A percentile compares a stretch with the other conserved stretches of the same genome.
phyloP scores from a whole-genome alignment of 2,888 invertebrate genomes.

The Tupiocoris notatus region DNA sequence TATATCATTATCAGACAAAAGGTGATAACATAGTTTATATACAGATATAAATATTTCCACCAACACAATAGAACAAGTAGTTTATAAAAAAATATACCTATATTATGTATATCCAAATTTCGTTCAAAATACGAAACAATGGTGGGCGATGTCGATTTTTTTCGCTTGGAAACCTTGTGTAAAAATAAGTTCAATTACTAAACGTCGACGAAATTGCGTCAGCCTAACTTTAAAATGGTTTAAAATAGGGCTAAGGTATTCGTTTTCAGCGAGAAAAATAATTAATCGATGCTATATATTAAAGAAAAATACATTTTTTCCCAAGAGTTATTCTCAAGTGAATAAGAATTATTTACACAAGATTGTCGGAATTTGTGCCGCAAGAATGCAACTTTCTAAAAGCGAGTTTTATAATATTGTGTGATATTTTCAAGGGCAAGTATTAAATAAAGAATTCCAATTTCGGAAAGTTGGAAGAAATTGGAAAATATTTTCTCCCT shows the following conservation, averaged over 20 bases:
- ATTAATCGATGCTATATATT: background rate
- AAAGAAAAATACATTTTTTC: background rate
- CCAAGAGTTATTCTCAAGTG: background rate
- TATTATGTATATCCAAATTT: background rate
- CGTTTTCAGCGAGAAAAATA: slow-evolving; percentile 14
- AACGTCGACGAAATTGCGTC: slow-evolving; percentile 37
- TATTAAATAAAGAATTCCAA: no score
- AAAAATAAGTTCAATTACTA: background rate
- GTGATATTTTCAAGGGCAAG: background rate
- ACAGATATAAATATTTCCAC: slow-evolving; percentile 4
- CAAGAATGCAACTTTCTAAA: background rate
- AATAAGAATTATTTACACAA: background rate
- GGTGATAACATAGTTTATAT: slow-evolving; percentile 15
- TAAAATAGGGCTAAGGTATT: slow-evolving; percentile 48
- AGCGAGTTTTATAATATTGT: background rate
- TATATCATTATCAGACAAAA: no score
- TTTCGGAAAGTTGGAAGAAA: no score
- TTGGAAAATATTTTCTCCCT: no score
- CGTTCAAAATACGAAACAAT: background rate
- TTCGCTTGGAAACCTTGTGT: slow-evolving; percentile 11
- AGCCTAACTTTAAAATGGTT: slow-evolving; percentile 43
- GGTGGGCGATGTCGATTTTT: background rate
- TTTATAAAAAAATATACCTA: background rate
- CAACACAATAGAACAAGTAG: background rate
- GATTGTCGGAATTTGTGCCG: no score